Evolutionary conservation across 2,113 vertebrate species (phyloP), one percentile per base, ranked within the genome.

Genomic region (Daboia siamensis): DNA sequence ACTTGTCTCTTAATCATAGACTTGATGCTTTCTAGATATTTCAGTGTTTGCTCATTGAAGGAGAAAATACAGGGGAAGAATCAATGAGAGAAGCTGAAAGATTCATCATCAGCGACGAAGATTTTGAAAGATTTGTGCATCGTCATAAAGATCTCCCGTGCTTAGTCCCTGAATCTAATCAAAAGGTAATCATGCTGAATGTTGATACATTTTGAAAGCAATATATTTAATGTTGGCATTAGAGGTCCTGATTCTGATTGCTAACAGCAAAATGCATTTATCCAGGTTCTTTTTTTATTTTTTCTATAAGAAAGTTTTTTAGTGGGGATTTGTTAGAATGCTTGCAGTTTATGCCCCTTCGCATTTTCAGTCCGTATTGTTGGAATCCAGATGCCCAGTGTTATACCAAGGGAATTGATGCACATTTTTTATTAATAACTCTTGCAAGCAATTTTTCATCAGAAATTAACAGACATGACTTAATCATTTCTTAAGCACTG

Each of bases 11-110:
- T 92, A 91, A 69, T 8, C 5, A 29, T 3, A 3, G 74, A 1
- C 1, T 46, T 84, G 74, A 61, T 94, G 3, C 90, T 29, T 64
- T 88, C 13, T 94, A 99, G 99, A 98, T 99, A 1, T 99, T 99
- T 95, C 99, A 99, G 97, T 99, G 99, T 90, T 97, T 99, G 87
- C 57, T 99, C 17, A 99, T 99, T 0, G 98, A 99, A 3, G 99
- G 99, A 0, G 99, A 99, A 94, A 99, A 99, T 44, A 96, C 94
- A 11, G 99, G 99, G 24, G 97, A 98, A 84, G 61, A 97, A 2
- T 98, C 98, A 1, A 95, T 99, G 93, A 98, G 98, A 80, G 98
- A 99, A 93, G 99, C 98, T 1, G 98, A 98, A 90, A 98, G 87
- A 93, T 99, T 99, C 87, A 44, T 98, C 84, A 98, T 99, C 80